A percentile compares a stretch with the other conserved stretches of the same genome.
Evolutionary conservation across 2,113 vertebrate genomes (phyloP).

Genomic region (Cyphomyrus discorhynchus): DNA sequence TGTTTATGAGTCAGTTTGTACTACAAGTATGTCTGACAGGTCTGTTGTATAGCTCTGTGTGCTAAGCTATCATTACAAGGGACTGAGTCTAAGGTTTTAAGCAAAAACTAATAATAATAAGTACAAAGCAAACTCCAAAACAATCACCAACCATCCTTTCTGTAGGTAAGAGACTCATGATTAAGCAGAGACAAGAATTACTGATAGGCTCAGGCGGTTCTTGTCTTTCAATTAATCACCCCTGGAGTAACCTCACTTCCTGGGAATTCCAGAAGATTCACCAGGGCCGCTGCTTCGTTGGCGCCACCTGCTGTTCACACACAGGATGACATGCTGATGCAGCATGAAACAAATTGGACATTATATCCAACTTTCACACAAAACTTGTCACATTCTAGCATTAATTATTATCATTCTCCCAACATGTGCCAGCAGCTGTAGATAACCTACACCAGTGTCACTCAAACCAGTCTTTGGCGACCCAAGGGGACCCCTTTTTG

Average conservation of each 20-base stretch:
- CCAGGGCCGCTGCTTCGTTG: neutral
- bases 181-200: neutral
- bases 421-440: neutral
- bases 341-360: neutral
- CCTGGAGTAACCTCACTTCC: neutral
- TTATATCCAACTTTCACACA: neutral
- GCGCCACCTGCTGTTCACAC: neutral
- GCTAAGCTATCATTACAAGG: neutral
- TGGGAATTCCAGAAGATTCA: neutral
- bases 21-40: neutral
- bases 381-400: neutral
- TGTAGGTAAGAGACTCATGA: neutral
- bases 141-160: neutral
- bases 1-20: neutral
- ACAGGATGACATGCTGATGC: neutral
- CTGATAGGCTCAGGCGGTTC: neutral
- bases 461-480: neutral
- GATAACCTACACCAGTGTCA: neutral
- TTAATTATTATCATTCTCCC: neutral
- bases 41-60: neutral
- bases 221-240: neutral
- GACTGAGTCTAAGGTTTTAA: neutral
- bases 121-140: neutral
- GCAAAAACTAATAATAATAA: neutral
- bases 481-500: neutral